phyloP scores from a whole-genome alignment of 2,888 invertebrate species.

The Oeneis ivallda region DNA sequence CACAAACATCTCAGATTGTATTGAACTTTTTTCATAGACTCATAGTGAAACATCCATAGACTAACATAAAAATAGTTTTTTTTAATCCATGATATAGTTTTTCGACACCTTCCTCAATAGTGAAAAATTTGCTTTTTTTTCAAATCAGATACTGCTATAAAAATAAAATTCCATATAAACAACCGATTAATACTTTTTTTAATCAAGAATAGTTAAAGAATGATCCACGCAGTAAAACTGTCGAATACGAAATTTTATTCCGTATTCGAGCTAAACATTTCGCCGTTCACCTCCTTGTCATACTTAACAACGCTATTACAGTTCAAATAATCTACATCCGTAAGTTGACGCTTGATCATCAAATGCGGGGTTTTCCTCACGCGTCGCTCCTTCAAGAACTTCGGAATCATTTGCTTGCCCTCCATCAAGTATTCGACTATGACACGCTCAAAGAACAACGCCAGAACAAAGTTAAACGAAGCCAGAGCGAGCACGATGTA shows the following conservation, averaged over 20 bases:
- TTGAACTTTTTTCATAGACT: too few relatives aligned
- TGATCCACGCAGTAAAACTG: background rate
- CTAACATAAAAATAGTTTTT: too few relatives aligned
- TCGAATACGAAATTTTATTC: background rate
- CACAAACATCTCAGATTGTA: too few relatives aligned
- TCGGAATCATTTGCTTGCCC: constrained; percentile 61
- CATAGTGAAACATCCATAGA: too few relatives aligned
- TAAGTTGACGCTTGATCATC: constrained; percentile 61
- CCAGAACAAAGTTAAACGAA: constrained; percentile 59
- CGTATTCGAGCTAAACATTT: constrained; percentile 26
- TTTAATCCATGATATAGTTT: too few relatives aligned
- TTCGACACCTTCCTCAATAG: too few relatives aligned
- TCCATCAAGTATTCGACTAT: constrained; percentile 72
- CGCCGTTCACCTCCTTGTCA: constrained; percentile 29
- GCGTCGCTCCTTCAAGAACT: constrained; percentile 63
- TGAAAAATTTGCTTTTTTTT: too few relatives aligned
- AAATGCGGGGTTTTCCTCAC: constrained; percentile 70
- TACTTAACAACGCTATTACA: constrained; percentile 55
- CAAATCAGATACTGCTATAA: too few relatives aligned
- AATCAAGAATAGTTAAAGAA: too few relatives aligned
- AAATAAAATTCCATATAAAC: too few relatives aligned
- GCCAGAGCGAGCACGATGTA: constrained; percentile 79
- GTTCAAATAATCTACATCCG: constrained; percentile 67
- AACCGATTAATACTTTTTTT: too few relatives aligned
- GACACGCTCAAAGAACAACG: constrained; percentile 69